phyloP scores from a whole-genome alignment of 23 tunicate genomes.

The Botrylloides violaceus region DNA sequence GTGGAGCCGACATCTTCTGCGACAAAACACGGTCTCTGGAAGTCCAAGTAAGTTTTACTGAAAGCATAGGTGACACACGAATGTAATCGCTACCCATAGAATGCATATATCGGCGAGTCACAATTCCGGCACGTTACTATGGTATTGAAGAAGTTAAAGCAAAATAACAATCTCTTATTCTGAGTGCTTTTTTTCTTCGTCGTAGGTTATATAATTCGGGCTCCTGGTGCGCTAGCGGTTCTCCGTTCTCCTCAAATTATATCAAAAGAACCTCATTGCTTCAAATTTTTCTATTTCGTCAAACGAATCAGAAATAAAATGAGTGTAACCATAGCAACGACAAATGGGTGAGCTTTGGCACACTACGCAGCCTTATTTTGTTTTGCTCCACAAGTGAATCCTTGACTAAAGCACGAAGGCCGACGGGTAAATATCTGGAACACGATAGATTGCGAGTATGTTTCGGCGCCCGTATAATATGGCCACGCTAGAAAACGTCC shows the following conservation, averaged over 20 bases:
- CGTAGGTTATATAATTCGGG: slow-evolving; percentile 2
- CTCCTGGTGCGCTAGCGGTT: not conserved
- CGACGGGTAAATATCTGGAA: too few relatives aligned
- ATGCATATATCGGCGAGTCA: too few relatives aligned
- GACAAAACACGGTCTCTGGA: slow-evolving; percentile 6
- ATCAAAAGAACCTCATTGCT: not conserved
- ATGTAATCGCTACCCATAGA: too few relatives aligned
- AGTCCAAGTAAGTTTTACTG: slow-evolving; percentile 2
- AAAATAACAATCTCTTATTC: not conserved
- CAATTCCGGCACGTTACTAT: too few relatives aligned
- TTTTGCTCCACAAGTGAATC: not conserved
- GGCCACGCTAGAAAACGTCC: too few relatives aligned
- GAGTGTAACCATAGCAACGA: not conserved
- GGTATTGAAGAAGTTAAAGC: too few relatives aligned
- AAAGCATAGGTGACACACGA: too few relatives aligned
- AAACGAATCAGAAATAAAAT: not conserved
- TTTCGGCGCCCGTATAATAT: too few relatives aligned
- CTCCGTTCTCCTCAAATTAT: slow-evolving; percentile 4
- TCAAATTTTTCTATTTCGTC: slow-evolving; percentile 9
- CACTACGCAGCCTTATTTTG: too few relatives aligned
- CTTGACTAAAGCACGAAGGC: too few relatives aligned
- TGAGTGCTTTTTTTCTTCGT: not conserved
- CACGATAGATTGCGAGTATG: too few relatives aligned
- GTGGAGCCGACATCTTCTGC: slow-evolving; percentile 18
- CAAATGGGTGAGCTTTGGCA: not conserved